A percentile compares a stretch with the other conserved stretches of the same genome.
Conservation (phyloP, 2,113 vertebrate species). For the Octodon degus region DNA sequence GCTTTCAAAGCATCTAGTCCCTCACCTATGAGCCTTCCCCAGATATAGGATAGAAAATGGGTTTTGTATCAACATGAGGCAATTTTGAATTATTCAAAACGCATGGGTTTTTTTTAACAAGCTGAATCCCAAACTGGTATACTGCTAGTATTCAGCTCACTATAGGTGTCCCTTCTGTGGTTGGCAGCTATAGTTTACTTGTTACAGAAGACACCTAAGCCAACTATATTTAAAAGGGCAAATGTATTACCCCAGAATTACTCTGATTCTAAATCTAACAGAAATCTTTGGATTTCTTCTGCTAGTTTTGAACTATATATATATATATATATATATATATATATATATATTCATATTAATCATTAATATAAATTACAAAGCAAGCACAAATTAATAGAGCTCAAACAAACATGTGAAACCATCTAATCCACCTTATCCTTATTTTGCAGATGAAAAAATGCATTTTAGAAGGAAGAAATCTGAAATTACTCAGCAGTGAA, state of each 20-base stretch:
- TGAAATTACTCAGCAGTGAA: constrained; percentile 34
- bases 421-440: constrained; percentile 25
- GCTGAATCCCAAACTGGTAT: constrained; percentile 44
- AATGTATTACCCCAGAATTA: constrained; percentile 35
- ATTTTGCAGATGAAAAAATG: constrained; percentile 62
- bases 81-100: constrained; percentile 51
- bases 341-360: constrained; percentile 49
- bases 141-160: constrained; percentile 39
- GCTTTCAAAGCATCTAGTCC: not conserved
- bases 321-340: constrained; percentile 48
- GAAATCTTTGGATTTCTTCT: not conserved
- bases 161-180: constrained; percentile 9
- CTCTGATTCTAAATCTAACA: constrained; percentile 27
- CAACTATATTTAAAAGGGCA: constrained; percentile 49
- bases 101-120: constrained; percentile 34
- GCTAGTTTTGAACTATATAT: constrained; percentile 9
- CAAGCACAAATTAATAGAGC: constrained; percentile 41
- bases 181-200: constrained; percentile 46
- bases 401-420: constrained; percentile 11
- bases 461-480: constrained; percentile 26
- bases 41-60: not conserved
- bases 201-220: constrained; percentile 37
- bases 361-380: constrained; percentile 50
- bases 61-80: constrained; percentile 30
- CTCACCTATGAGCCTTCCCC: not conserved